phyloP scores from a whole-genome alignment of 2,888 invertebrate genomes.

The Acrobasis suavella region DNA sequence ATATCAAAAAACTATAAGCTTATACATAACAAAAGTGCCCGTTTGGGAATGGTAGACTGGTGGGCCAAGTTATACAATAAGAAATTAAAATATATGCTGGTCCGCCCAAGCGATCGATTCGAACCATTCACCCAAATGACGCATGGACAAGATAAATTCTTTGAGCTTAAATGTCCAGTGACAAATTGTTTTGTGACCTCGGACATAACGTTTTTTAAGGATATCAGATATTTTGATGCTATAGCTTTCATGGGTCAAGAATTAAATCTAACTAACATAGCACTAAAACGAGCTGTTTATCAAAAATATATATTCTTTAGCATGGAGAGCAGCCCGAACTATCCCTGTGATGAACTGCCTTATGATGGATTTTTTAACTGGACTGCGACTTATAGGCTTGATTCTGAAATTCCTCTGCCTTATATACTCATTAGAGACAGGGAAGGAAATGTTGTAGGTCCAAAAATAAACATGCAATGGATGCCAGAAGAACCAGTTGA shows the following conservation, averaged over 20 bases:
- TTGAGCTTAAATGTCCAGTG: background rate
- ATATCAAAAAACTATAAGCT: too few species aligned
- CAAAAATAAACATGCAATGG: background rate
- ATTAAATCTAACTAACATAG: background rate
- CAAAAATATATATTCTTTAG: background rate
- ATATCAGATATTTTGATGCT: background rate
- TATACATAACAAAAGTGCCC: too few species aligned
- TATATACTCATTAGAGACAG: conserved; percentile 50
- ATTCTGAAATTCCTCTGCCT: conserved; percentile 55
- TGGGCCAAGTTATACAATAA: background rate
- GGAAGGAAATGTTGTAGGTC: conserved; percentile 15
- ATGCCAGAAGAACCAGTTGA: background rate
- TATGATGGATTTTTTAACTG: conserved; percentile 60
- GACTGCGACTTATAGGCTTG: conserved; percentile 61
- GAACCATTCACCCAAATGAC: background rate
- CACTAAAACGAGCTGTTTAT: background rate
- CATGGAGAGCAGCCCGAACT: background rate
- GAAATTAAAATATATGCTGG: background rate
- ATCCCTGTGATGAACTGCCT: background rate
- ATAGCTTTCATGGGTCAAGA: background rate
- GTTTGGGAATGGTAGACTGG: background rate
- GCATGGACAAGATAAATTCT: background rate
- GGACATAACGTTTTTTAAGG: background rate
- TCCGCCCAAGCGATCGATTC: background rate
- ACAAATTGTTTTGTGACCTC: background rate